phyloP scores from a whole-genome alignment of 2,113 vertebrate species.

The Epinephelus lanceolatus region DNA sequence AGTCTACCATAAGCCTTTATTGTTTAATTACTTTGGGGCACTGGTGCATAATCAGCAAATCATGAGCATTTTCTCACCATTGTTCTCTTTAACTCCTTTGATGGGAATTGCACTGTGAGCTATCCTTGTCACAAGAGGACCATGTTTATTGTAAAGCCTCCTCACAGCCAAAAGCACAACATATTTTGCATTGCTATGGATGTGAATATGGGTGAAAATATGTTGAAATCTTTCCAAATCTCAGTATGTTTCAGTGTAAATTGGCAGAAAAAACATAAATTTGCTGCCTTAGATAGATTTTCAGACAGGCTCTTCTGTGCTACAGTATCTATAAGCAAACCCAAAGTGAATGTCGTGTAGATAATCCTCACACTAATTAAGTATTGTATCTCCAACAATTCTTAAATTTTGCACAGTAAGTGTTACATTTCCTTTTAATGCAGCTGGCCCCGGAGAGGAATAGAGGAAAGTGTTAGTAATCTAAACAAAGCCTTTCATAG shows the following conservation, averaged over 20 bases:
- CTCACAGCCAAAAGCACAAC: not conserved
- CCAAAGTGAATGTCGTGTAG: constrained; percentile 4
- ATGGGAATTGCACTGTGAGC: not conserved
- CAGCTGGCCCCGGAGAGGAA: constrained; percentile 22
- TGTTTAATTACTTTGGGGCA: not conserved
- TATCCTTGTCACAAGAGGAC: not conserved
- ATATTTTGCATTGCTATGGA: not conserved
- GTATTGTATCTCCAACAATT: constrained; percentile 35
- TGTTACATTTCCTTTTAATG: constrained; percentile 32
- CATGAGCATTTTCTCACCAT: not conserved
- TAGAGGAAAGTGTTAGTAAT: constrained; percentile 22
- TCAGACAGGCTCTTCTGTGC: not conserved
- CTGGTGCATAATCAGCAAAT: not conserved
- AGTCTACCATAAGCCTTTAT: too few species aligned
- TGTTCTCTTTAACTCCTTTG: not conserved
- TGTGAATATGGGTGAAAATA: not conserved
- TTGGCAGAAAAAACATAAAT: not conserved
- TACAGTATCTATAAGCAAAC: constrained; percentile 2
- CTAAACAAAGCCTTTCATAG: constrained; percentile 52
- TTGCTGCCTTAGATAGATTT: not conserved
- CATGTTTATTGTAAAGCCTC: not conserved
- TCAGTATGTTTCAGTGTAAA: not conserved
- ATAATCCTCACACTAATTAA: constrained; percentile 41
- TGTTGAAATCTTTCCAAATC: not conserved
- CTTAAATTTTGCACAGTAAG: not conserved